A percentile compares a stretch with the other conserved stretches of the same genome.
These are phyloP conservation scores for Drosophila hamatofila DNA, from an alignment of 2,888 invertebrate species.

Conservation along the genomic window DNA sequence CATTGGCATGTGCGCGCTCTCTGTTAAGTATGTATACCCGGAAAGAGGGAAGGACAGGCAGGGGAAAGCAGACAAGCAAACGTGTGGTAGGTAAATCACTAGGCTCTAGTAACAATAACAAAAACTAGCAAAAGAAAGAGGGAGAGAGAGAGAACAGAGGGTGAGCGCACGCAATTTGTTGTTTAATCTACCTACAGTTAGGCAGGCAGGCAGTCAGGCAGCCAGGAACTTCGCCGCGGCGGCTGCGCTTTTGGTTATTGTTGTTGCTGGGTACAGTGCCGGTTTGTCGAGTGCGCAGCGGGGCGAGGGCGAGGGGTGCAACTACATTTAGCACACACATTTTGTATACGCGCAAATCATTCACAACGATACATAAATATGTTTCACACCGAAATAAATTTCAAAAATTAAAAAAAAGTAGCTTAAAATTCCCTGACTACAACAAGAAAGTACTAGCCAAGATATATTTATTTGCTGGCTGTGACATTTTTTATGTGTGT, in stretches of 20 bases:
- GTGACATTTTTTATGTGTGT: constrained; percentile 72
- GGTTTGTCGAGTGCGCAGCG: constrained; percentile 22
- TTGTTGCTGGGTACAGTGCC: constrained; percentile 63
- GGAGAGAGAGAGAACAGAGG: constrained; percentile 11
- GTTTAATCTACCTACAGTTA: constrained; percentile 35
- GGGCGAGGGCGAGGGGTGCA: constrained; percentile 36
- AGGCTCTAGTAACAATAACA: constrained; percentile 41
- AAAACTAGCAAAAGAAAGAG: constrained; percentile 2
- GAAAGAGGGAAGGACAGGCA: constrained; percentile 25
- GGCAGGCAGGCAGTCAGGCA: constrained; percentile 4
- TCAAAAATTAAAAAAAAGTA: constrained; percentile 39
- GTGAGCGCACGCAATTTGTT: constrained; percentile 37
- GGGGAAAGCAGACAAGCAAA: constrained; percentile 38
- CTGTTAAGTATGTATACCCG: constrained; percentile 43
- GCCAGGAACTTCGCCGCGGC: constrained; percentile 34
- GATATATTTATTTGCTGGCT: constrained; percentile 65
- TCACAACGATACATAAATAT: constrained; percentile 50
- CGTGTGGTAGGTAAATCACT: constrained; percentile 56
- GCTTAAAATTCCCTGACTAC: constrained; percentile 66
- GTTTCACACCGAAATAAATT: constrained; percentile 62
- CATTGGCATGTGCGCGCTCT: constrained; percentile 59
- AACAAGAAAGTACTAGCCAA: constrained; percentile 39
- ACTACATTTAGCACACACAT: constrained; percentile 43
- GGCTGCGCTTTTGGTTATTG: constrained; percentile 34
- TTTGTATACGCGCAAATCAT: constrained; percentile 14